A percentile compares a stretch with the other conserved stretches of the same genome.
These are phyloP conservation scores for Gnathonemus echidnorhynchus DNA, from an alignment of 2,113 vertebrate genomes.

Conservation along the genomic window DNA sequence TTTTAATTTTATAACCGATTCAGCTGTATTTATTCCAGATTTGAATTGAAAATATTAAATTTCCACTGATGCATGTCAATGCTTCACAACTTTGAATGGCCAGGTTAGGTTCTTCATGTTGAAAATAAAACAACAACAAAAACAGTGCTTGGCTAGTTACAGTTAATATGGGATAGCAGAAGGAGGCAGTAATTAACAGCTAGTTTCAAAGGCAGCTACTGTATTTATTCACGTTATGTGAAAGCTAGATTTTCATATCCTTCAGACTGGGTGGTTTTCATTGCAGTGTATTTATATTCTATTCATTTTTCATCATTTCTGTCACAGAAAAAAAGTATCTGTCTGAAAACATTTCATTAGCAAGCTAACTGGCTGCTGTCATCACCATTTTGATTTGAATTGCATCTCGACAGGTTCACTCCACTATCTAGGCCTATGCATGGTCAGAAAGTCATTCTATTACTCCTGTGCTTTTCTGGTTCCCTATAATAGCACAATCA, in stretches of 20 bases:
- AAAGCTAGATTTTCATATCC: not conserved
- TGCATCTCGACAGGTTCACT: not conserved
- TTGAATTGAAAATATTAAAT: not conserved
- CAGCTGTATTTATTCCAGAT: not conserved
- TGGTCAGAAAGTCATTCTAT: not conserved
- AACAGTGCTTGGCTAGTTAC: not conserved
- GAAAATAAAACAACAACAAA: not conserved
- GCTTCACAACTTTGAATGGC: not conserved
- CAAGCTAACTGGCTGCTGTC: not conserved
- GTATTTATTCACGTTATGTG: not conserved
- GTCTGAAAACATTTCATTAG: not conserved
- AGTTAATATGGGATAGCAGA: not conserved
- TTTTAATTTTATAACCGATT: not conserved
- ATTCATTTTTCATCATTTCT: not conserved
- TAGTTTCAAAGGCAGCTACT: not conserved
- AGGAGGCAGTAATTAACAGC: not conserved
- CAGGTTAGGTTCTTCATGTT: not conserved
- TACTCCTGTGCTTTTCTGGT: not conserved
- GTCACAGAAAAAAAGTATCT: not conserved
- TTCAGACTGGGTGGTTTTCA: not conserved
- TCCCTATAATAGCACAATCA: not conserved
- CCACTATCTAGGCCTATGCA: not conserved
- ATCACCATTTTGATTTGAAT: not conserved
- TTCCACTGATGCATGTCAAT: not conserved
- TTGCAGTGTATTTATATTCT: not conserved